Conservation (phyloP, 2,888 invertebrate species). For the Cryptus viduatorius region DNA sequence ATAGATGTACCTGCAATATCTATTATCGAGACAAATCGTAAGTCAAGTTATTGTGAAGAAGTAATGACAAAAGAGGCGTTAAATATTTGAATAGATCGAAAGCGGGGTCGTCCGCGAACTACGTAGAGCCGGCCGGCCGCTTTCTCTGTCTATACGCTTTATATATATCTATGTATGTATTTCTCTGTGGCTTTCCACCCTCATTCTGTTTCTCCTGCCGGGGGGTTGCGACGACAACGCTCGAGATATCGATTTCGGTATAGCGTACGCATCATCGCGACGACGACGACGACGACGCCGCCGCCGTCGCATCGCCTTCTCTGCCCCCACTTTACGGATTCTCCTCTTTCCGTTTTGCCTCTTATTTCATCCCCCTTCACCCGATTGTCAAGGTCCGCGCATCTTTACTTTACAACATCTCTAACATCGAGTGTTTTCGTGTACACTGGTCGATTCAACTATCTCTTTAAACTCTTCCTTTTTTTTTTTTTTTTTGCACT, state of each 20-base stretch:
- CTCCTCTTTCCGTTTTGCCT: slow-evolving; percentile 12
- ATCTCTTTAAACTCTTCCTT: neutral
- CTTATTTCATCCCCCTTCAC: slow-evolving; percentile 13
- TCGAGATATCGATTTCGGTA: slow-evolving; percentile 72
- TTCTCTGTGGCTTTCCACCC: slow-evolving; percentile 47
- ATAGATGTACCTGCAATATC: too few species aligned
- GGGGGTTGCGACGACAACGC: slow-evolving; percentile 63
- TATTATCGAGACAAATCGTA: neutral
- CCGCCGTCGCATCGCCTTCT: slow-evolving; percentile 67
- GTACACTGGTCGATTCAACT: slow-evolving; percentile 23
- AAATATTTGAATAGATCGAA: slow-evolving; percentile 68
- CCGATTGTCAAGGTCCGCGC: slow-evolving; percentile 69
- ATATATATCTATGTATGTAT: slow-evolving; percentile 10
- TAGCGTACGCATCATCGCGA: slow-evolving; percentile 67
- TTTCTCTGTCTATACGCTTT: neutral
- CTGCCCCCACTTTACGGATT: slow-evolving; percentile 17
- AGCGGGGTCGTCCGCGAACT: slow-evolving; percentile 52
- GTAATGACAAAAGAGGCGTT: slow-evolving; percentile 50
- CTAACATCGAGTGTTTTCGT: slow-evolving; percentile 46
- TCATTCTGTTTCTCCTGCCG: slow-evolving; percentile 57
- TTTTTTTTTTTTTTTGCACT: neutral
- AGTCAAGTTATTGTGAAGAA: slow-evolving; percentile 11
- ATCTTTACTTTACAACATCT: slow-evolving; percentile 33
- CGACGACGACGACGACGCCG: slow-evolving; percentile 58
- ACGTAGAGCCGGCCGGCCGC: slow-evolving; percentile 64